These are phyloP conservation scores for Vulpes lagopus DNA, from an alignment of 2,113 vertebrate genomes.

Conservation along the genomic window DNA sequence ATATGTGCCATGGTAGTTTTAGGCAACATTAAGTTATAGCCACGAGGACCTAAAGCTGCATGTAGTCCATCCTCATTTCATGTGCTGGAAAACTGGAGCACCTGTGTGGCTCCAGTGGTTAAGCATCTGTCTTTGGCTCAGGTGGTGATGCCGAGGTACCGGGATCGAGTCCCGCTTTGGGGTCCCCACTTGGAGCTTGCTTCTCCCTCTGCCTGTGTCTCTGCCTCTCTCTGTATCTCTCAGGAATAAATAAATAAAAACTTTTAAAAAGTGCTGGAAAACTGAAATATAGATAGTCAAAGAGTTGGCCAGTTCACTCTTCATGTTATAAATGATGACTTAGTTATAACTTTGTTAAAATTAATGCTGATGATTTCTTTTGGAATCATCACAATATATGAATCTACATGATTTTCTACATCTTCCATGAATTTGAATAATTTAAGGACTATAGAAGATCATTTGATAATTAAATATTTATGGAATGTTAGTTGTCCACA, in stretches of 20 bases:
- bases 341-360: not conserved
- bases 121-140: no score
- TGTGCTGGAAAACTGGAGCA: not conserved
- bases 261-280: not conserved
- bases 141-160: no score
- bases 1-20: rapidly evolving
- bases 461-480: constrained; percentile 8
- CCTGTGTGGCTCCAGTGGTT: no score
- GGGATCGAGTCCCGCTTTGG: no score
- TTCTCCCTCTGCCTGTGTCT: no score
- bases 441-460: not conserved
- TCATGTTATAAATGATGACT: not conserved
- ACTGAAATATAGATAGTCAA: not conserved
- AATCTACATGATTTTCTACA: not conserved
- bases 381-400: not conserved
- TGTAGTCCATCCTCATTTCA: not conserved
- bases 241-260: no score
- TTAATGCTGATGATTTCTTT: not conserved
- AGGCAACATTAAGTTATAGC: not conserved
- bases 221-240: no score
- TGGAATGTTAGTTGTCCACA: not conserved
- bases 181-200: no score
- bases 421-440: not conserved
- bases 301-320: not conserved
- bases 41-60: not conserved